Conservation (phyloP, 1,140 invertebrate species). For the Artemia franciscana region DNA sequence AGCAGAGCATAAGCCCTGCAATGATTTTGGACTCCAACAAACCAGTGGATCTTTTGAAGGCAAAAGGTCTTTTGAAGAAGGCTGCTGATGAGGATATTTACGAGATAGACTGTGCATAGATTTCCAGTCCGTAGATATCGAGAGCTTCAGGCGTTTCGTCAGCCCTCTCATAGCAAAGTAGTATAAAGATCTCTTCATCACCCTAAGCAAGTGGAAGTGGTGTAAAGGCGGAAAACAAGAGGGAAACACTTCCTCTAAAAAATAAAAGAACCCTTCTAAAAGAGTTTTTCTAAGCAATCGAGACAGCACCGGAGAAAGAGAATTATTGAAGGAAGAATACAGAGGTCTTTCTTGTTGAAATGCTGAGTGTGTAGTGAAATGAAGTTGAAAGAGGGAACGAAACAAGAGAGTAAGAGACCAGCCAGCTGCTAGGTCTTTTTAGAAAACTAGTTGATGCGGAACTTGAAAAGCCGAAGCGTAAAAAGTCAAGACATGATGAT, state of each 20-base stretch:
- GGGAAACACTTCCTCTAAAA: too few relatives aligned
- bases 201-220: too few relatives aligned
- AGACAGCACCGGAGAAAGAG: not conserved
- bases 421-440: not conserved
- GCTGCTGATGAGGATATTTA: not conserved
- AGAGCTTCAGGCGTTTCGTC: not conserved
- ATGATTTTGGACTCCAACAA: not conserved
- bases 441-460: not conserved
- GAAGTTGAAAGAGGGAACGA: not conserved
- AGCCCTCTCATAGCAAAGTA: not conserved
- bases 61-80: not conserved
- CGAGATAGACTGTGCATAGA: not conserved
- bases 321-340: not conserved
- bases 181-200: too few relatives aligned
- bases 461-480: not conserved
- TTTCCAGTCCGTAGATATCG: not conserved
- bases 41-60: not conserved
- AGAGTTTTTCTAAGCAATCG: not conserved
- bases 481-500: too few relatives aligned
- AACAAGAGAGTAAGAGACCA: not conserved
- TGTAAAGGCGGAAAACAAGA: too few relatives aligned
- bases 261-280: too few relatives aligned
- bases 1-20: not conserved
- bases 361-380: too few relatives aligned
- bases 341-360: not conserved